A percentile compares a stretch with the other conserved stretches of the same genome.
Evolutionary conservation across 1,140 invertebrate species (phyloP).

Genomic region (Aphis craccivora): DNA sequence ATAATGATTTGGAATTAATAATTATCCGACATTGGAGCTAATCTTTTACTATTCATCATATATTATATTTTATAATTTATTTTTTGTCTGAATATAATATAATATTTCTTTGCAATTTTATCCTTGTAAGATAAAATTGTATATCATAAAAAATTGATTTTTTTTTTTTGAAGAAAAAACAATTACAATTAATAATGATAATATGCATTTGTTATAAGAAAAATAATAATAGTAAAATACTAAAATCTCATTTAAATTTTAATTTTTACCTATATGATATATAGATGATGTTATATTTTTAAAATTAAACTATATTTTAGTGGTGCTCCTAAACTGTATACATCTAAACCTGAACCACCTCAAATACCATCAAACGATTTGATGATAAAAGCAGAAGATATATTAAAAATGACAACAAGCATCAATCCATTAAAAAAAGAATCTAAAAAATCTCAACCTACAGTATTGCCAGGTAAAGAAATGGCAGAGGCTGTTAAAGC

Average conservation of each 20-base stretch:
- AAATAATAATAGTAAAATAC: not conserved
- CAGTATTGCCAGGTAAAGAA: constrained; percentile 58
- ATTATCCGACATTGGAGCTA: no score
- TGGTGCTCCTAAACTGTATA: constrained; percentile 63
- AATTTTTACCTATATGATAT: not conserved
- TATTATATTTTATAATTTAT: no score
- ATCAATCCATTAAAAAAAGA: constrained; percentile 57
- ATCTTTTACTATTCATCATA: no score
- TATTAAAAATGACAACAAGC: constrained; percentile 55
- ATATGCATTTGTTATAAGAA: not conserved
- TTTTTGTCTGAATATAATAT: no score
- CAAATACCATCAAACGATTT: constrained; percentile 48
- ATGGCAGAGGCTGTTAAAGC: constrained; percentile 61
- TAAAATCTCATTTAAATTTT: not conserved
- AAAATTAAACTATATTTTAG: constrained; percentile 60
- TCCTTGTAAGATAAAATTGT: no score
- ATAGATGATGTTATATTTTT: not conserved
- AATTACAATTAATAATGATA: no score
- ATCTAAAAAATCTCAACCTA: constrained; percentile 58
- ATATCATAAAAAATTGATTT: no score
- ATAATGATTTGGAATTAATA: no score
- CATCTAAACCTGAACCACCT: constrained; percentile 60
- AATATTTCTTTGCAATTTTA: no score
- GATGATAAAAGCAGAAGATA: constrained; percentile 57
- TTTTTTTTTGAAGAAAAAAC: no score